Percentiles rank a stretch among this genome's conserved stretches.
These are phyloP conservation scores for Lasioglossum leucozonium DNA, from an alignment of 2,888 invertebrate species.

Conservation along the genomic window DNA sequence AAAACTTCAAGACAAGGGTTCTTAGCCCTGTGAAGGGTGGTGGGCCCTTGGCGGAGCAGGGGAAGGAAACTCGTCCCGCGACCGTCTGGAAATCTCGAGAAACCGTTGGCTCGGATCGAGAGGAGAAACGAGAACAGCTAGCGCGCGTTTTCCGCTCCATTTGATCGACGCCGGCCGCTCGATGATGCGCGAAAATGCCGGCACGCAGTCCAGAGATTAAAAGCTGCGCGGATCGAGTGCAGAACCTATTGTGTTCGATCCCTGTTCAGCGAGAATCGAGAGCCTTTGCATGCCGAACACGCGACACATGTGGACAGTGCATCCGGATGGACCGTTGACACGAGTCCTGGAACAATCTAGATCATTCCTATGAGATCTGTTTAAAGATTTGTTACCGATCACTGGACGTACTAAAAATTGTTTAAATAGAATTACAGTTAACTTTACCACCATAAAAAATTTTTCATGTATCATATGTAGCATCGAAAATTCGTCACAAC, in stretches of 20 bases:
- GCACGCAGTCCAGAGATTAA: conserved; percentile 64
- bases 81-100: conserved; percentile 39
- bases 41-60: not conserved
- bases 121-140: conserved; percentile 27
- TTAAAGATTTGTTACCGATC: no score
- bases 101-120: conserved; percentile 35
- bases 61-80: conserved; percentile 13
- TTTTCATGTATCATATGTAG: no score
- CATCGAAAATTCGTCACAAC: no score
- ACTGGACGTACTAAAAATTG: no score
- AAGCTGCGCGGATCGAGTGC: conserved; percentile 66
- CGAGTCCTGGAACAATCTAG: not conserved
- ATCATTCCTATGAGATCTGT: not conserved
- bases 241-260: conserved; percentile 64
- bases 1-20: conserved; percentile 32
- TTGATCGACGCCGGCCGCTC: conserved; percentile 64
- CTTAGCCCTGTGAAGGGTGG: not conserved
- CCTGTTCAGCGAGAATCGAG: conserved; percentile 42
- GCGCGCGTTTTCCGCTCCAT: conserved; percentile 71
- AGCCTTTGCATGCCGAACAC: conserved; percentile 40
- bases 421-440: no score
- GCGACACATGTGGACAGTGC: conserved; percentile 21
- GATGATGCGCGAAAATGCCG: conserved; percentile 54
- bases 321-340: conserved; percentile 41
- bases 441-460: no score